Evolutionary conservation across 2,113 vertebrate genomes (phyloP).

Genomic region (Polypterus bichir): DNA sequence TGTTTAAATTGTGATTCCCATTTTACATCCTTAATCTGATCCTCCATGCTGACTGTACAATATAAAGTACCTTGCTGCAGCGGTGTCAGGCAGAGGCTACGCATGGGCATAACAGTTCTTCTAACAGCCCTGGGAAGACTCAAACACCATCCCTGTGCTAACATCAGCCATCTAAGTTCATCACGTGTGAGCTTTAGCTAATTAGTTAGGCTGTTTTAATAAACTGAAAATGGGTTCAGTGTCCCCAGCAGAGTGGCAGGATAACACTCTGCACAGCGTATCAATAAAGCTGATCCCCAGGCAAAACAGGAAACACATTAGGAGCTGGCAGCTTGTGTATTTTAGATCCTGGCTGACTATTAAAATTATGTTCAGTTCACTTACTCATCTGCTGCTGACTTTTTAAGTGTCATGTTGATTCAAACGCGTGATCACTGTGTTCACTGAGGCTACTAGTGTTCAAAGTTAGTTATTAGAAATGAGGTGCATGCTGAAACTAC

Average conservation of each 20-base stretch:
- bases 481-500: no score
- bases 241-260: neutral
- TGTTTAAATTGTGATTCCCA: neutral
- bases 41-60: neutral
- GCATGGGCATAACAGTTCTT: no score
- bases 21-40: neutral
- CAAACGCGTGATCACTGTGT: conserved; percentile 17
- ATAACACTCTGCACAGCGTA: rapidly evolving
- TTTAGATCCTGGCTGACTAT: conserved; percentile 17
- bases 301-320: neutral
- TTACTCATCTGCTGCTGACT: conserved; percentile 19
- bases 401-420: conserved; percentile 26
- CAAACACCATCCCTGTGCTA: no score
- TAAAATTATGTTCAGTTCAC: conserved; percentile 26
- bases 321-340: conserved; percentile 7
- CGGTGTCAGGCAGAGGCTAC: no score
- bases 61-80: no score
- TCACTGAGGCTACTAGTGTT: no score
- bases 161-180: no score
- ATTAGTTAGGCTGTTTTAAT: neutral
- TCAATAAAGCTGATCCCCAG: neutral
- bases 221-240: conserved; percentile 5
- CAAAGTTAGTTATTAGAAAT: no score
- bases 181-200: no score
- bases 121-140: no score